These are phyloP conservation scores for Siniperca obscura DNA, from an alignment of 2,797 vertebrate genomes.

Conservation along the genomic window DNA sequence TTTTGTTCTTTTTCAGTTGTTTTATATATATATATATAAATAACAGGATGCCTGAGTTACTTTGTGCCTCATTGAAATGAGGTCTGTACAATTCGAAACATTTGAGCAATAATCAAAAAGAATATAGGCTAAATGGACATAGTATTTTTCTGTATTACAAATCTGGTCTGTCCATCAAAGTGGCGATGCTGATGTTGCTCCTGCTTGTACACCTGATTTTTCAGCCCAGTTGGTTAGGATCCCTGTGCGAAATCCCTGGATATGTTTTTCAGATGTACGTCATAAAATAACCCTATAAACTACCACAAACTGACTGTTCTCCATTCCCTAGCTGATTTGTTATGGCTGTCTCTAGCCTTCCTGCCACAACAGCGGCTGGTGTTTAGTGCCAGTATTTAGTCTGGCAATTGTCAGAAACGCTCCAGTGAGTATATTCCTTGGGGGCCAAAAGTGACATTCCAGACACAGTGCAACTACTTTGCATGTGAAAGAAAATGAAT, in stretches of 20 bases:
- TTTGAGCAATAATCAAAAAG: slow-evolving; percentile 37
- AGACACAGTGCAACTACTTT: slow-evolving; percentile 68
- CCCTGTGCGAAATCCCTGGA: slow-evolving; percentile 54
- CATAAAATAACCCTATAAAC: slow-evolving; percentile 74
- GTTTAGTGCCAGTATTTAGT: slow-evolving; percentile 76
- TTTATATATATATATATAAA: slow-evolving; percentile 13
- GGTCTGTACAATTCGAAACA: background rate
- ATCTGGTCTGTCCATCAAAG: slow-evolving; percentile 9
- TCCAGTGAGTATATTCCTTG: slow-evolving; percentile 67
- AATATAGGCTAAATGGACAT: background rate
- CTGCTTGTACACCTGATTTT: slow-evolving; percentile 54
- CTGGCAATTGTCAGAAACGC: slow-evolving; percentile 77
- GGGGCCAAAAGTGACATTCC: slow-evolving; percentile 74
- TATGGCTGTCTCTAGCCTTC: slow-evolving; percentile 72
- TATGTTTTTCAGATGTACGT: slow-evolving; percentile 72
- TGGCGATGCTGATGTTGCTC: slow-evolving; percentile 1
- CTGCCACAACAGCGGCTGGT: slow-evolving; percentile 70
- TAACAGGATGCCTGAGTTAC: slow-evolving; percentile 22
- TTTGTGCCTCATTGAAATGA: slow-evolving; percentile 32
- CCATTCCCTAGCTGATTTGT: slow-evolving; percentile 68
- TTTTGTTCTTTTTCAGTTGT: slow-evolving; percentile 23
- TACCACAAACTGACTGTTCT: slow-evolving; percentile 51
- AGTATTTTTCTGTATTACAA: background rate
- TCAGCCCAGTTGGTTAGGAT: slow-evolving; percentile 37
- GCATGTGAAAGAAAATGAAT: slow-evolving; percentile 76